Conservation (phyloP, 2,113 vertebrate genomes). For the Siniperca knerii region DNA sequence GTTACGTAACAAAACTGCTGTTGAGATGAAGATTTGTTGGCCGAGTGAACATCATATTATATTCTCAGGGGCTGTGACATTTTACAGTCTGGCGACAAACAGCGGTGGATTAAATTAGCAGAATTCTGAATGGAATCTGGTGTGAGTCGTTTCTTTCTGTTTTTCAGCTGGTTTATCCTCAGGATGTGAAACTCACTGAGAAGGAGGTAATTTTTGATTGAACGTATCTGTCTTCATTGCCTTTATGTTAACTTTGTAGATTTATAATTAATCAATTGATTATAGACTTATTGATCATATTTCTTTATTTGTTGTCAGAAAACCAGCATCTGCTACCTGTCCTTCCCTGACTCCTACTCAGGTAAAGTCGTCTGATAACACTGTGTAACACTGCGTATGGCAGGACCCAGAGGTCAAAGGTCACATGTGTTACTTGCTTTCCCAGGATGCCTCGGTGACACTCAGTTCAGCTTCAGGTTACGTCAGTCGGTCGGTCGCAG, state of each 20-base stretch:
- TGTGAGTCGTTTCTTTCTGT: neutral
- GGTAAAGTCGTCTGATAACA: conserved; percentile 78
- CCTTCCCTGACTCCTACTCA: conserved; percentile 98
- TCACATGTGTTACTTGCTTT: conserved; percentile 37
- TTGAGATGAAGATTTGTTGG: neutral
- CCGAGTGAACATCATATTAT: neutral
- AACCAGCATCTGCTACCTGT: conserved; percentile 95
- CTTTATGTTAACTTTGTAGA: neutral
- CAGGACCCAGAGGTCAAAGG: conserved; percentile 10
- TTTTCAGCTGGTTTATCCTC: conserved; percentile 91
- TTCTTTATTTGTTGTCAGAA: conserved; percentile 83
- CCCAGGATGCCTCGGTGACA: conserved; percentile 95
- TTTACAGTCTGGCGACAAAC: neutral
- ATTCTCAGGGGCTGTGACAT: neutral
- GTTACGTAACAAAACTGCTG: too few species aligned
- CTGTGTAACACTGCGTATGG: neutral
- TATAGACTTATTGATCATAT: neutral
- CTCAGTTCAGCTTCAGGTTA: conserved; percentile 95
- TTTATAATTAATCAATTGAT: neutral
- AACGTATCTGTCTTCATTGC: neutral
- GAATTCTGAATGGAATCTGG: neutral
- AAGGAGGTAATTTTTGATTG: conserved; percentile 89
- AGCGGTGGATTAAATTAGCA: neutral
- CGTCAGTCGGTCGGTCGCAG: conserved; percentile 90
- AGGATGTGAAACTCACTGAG: conserved; percentile 90